These are phyloP conservation scores for Rotaria sp. DNA, from an alignment of 2,888 invertebrate genomes.

Conservation along the genomic window DNA sequence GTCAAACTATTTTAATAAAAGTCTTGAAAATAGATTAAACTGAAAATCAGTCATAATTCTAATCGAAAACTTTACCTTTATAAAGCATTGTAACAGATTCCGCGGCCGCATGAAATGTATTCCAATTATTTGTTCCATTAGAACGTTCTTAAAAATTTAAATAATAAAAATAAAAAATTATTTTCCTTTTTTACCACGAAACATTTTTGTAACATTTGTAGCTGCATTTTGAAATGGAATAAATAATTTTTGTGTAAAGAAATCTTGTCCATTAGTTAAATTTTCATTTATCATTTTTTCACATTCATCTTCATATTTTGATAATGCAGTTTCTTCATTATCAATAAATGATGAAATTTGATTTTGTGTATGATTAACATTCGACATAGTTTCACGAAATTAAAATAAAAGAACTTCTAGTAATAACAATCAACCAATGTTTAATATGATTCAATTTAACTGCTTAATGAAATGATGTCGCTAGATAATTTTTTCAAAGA, in stretches of 20 bases:
- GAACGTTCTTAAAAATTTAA: background rate
- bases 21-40: too few relatives aligned
- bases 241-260: constrained; percentile 16
- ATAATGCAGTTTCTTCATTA: constrained; percentile 10
- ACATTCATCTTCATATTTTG: background rate
- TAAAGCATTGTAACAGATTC: too few relatives aligned
- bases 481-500: background rate
- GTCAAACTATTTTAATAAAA: too few relatives aligned
- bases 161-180: background rate
- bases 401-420: background rate
- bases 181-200: constrained; percentile 4
- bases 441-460: too few relatives aligned
- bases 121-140: background rate
- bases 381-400: background rate
- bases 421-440: too few relatives aligned
- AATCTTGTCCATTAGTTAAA: background rate
- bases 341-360: background rate
- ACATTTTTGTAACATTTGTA: background rate
- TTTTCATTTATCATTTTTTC: background rate
- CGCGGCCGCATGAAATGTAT: background rate
- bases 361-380: background rate
- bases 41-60: too few relatives aligned
- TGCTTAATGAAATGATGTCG: background rate
- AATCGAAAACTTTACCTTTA: too few relatives aligned
- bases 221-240: background rate